Conservation (phyloP, 2,888 invertebrate genomes). For the Agrochola litura region DNA sequence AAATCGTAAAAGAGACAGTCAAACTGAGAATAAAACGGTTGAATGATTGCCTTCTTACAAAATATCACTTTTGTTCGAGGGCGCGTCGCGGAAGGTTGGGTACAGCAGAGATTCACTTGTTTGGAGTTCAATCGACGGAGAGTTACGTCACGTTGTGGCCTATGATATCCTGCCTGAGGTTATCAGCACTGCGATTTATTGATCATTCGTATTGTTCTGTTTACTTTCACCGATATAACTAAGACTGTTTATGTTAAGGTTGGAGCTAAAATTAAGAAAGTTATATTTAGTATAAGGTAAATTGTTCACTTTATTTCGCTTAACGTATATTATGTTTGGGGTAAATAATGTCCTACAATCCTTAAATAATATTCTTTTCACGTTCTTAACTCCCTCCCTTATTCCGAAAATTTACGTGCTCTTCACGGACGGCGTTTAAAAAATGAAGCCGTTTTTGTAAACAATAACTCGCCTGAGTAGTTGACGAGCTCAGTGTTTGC, state of each 20-base stretch:
- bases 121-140: constrained; percentile 62
- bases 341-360: constrained; percentile 28
- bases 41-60: constrained; percentile 65
- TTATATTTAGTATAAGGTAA: constrained; percentile 25
- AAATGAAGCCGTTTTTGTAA: constrained; percentile 71
- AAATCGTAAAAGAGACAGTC: constrained; percentile 63
- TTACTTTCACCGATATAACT: constrained; percentile 31
- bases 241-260: constrained; percentile 15
- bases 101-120: constrained; percentile 57
- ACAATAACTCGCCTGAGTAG: constrained; percentile 69
- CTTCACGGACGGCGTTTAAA: constrained; percentile 60
- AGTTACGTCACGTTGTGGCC: constrained; percentile 45
- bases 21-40: constrained; percentile 64
- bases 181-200: constrained; percentile 45
- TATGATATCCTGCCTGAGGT: constrained; percentile 39
- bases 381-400: constrained; percentile 54
- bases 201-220: constrained; percentile 20
- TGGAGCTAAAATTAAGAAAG: constrained; percentile 35
- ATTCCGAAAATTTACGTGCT: constrained; percentile 58
- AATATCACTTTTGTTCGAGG: constrained; percentile 69
- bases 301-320: constrained; percentile 27
- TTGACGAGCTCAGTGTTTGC: constrained; percentile 73
- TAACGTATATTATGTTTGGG: constrained; percentile 24
- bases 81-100: constrained; percentile 52
- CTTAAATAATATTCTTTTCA: constrained; percentile 46